Base-by-base conservation (phyloP, 2,113 vertebrate genomes). In the Passer domesticus region DNA sequence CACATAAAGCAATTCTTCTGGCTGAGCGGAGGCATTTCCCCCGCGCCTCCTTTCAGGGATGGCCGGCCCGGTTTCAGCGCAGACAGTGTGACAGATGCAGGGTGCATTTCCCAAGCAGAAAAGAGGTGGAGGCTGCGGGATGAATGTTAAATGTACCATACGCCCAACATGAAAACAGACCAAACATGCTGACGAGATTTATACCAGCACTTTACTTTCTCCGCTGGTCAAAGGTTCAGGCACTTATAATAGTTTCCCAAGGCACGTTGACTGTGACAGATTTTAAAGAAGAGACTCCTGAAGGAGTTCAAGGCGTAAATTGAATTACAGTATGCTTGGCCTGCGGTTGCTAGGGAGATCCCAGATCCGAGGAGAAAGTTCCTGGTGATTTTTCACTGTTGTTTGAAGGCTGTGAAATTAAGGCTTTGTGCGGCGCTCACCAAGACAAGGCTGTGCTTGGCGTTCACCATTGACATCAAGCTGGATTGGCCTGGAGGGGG, bases 71-170 rank as follows among this genome's bases (percentile, higher is more conserved):
- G 93, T 93, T 95, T 97, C 92, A 27, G 67, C 3, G 3, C 95
- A 96, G 97, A 97, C 96, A 96, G 85, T 75, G 76, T 96, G 96
- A 97, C 97, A 98, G 97, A 98, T 97, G 96, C 60, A 44, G 92
- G 92, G 78, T 85, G 87, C 89, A 23, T 97, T 97, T 97, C 96
- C 97, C 94, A 87, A 92, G 93, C 95, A 95, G 89, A 95, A 96
- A 91, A 73, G 95, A 69, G 85, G 76, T 91, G 83, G 82, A 92
- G 77, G 87, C 90, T 85, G 90, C 0, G 90, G 95, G 89, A 86
- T 97, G 98, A 98, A 98, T 98, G 97, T 96, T 98, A 97, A 98
- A 97, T 89, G 97, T 93, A 87, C 93, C 96, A 69, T 92, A 73
- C 80, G 12, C 41, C 90, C 85, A 67, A 92, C 92, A 95, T 59